phyloP scores from a whole-genome alignment of 2,113 vertebrate species.

The Oplegnathus fasciatus region DNA sequence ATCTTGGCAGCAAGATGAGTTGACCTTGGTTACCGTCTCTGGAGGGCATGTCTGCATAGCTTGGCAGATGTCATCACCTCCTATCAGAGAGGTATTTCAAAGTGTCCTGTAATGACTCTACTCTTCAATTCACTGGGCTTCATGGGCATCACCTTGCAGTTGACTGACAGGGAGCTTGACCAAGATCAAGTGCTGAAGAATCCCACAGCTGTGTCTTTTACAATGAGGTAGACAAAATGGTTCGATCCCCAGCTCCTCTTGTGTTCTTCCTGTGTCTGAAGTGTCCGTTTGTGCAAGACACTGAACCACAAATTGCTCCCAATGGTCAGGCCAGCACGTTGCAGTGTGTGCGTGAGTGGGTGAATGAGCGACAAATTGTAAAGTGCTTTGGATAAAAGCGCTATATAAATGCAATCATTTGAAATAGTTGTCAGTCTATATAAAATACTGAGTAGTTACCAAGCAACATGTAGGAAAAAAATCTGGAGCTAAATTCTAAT shows the following conservation, averaged over 20 bases:
- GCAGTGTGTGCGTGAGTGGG: neutral
- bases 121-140: slow-evolving; percentile 14
- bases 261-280: no score
- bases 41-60: slow-evolving; percentile 78
- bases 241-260: neutral
- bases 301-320: neutral
- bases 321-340: neutral
- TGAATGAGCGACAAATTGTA: no score
- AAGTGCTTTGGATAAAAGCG: neutral
- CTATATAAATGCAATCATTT: neutral
- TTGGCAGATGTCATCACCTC: slow-evolving; percentile 81
- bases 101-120: slow-evolving; percentile 44
- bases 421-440: neutral
- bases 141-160: slow-evolving; percentile 34
- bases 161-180: slow-evolving; percentile 60
- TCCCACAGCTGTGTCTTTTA: slow-evolving; percentile 35
- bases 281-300: neutral
- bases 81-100: slow-evolving; percentile 76
- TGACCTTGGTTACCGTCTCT: slow-evolving; percentile 78
- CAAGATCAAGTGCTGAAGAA: slow-evolving; percentile 30
- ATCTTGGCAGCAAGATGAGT: slow-evolving; percentile 73
- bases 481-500: neutral
- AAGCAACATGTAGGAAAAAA: neutral
- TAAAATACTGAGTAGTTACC: neutral
- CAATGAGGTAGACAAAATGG: neutral